Base-by-base conservation (phyloP, 2,888 invertebrate genomes). In the Rugalucina vietnamica region DNA sequence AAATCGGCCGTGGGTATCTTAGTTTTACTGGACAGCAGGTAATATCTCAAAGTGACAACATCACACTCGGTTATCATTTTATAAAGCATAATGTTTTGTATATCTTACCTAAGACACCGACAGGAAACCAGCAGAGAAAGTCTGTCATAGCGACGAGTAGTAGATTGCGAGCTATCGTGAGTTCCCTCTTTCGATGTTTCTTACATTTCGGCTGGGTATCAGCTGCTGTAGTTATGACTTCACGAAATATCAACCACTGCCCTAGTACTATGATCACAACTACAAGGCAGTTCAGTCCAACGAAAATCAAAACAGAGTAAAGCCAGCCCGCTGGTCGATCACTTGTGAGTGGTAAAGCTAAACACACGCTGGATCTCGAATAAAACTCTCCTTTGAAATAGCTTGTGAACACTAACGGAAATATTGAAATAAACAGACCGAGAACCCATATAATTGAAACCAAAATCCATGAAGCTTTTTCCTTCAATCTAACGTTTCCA, bases 271-370 rank as follows among this genome's bases (percentile, higher is more conserved):
- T 93, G 32, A 92, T 76, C 5, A 93, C 27, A 84, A 94, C 94
- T 3, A 78, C 49, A 10, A 92, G 32, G 57, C 93, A 91, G 82
- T 94, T 94, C 34, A 93, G 84, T 39, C 91, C 86, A 69, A 94
- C 90, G 79, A 94, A 94, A 21, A 94, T 86, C 5, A 90, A 91
- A 4, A 93, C 90, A 0, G 93, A 92, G 82, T 94, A 94, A 69
- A 93, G 91, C 94, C 94, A 94, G 18, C 94, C 94, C 10, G 93
- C 91, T 1, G 91, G 91, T n/a, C 89, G 85, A 54, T 92, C 92
- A 49, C 89, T 90, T 27, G 94, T 93, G 5, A 94, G 91, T 34
- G 94, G 93, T 27, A 94, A 84, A 0, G 94, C 92, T 29, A 94
- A 79, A 81, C 94, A 94, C 24, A 94, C 93, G 0, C 79, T 88